phyloP scores from a whole-genome alignment of 30 jellyfish, hydroid and myxozoan species.

The Sanderia malayensis region DNA sequence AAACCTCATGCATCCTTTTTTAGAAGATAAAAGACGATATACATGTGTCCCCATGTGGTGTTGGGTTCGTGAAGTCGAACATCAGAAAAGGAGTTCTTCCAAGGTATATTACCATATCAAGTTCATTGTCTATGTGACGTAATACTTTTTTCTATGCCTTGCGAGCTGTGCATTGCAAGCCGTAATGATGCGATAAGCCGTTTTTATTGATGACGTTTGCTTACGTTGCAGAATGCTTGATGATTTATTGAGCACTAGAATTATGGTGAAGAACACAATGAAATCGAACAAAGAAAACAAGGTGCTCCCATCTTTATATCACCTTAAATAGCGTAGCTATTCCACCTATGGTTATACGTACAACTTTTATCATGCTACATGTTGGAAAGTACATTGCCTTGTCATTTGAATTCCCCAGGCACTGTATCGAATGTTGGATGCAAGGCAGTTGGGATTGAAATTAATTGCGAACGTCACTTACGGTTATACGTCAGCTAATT shows the following conservation, averaged over 20 bases:
- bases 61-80: constrained; percentile 81
- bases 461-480: constrained; percentile 93
- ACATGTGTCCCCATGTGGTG: constrained; percentile 91
- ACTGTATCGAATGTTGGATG: constrained; percentile 76
- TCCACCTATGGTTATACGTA: neutral
- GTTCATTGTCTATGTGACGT: neutral
- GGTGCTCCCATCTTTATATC: too few species aligned
- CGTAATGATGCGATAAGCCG: too few species aligned
- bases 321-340: too few species aligned
- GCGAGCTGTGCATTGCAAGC: too few species aligned
- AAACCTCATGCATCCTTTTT: too few species aligned
- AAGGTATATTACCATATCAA: constrained; percentile 44
- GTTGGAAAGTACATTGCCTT: too few species aligned
- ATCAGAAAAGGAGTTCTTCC: constrained; percentile 88
- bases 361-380: too few species aligned
- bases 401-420: too few species aligned
- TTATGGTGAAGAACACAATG: constrained; percentile 94
- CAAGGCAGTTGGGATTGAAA: constrained; percentile 96
- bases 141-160: neutral
- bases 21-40: constrained; percentile 60
- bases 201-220: constrained; percentile 19
- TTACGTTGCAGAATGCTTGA: constrained; percentile 78
- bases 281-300: constrained; percentile 77
- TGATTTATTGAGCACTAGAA: constrained; percentile 79
- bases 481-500: constrained; percentile 96